Evolutionary conservation across 2,888 invertebrate genomes (phyloP), one percentile per base, ranked within the genome.

Genomic region (Eupelmus urozonus): DNA sequence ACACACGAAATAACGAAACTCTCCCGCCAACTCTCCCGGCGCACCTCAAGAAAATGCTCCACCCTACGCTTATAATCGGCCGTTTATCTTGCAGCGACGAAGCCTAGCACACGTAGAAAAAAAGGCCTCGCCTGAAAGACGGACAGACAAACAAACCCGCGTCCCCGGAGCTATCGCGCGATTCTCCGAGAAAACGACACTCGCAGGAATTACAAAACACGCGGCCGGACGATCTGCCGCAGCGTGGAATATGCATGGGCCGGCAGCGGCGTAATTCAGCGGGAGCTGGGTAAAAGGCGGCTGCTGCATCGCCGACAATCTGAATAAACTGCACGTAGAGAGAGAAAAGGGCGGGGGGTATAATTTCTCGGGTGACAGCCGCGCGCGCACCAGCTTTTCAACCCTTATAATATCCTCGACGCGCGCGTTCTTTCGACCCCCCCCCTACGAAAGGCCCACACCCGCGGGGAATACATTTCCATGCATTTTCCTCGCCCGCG

Each of bases 381-480:
- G 82, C 82, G 60, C n/a, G 59, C 55, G 84, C 84, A 84, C 84
- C 86, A 84, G 86, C 88, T 87, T 88, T 88, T 88, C 88, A 88
- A 86, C 87, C 88, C 87, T 88, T 88, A 86, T 87, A 88, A 88
- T 89, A 89, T 88, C 85, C 83, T 85, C 85, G 83, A 29, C 85
- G 84, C 84, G 82, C 82, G 80, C 76, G 82, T 29, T 27, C 78
- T 59, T 76, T 60, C 81, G 76, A 72, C 76, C 81, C 72, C 65
- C 29, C 34, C 34, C 34, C 34, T 9, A 34, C n/a, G n/a, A n/a
- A n/a, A n/a, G n/a, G n/a, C n/a, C n/a, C n/a, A n/a, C n/a, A 55
- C 78, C 67, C 69, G 81, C 76, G 45, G 85, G 83, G 88, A 89
- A 89, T 89, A 89, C 85, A 89, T 89, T 89, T 89, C 88, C 89